Percentiles rank a stretch among this genome's conserved stretches.
These are phyloP conservation scores for Caerostris extrusa DNA, from an alignment of 1,140 invertebrate genomes.

Conservation along the genomic window DNA sequence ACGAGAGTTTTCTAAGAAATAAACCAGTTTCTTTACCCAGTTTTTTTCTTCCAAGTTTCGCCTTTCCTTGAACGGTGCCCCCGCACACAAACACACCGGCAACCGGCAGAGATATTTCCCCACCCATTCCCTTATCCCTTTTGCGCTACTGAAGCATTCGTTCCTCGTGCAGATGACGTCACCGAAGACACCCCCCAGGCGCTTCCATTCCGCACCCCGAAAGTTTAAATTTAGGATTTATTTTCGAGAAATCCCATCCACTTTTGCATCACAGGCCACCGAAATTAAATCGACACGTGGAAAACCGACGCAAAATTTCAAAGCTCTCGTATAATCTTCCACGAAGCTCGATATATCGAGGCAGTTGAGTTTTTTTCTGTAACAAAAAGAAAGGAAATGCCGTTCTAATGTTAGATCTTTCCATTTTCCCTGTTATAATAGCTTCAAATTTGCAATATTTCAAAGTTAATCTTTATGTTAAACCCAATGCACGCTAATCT, in stretches of 20 bases:
- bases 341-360: too few species aligned
- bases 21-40: too few species aligned
- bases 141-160: background rate
- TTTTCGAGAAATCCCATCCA: background rate
- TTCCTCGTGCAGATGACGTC: background rate
- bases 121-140: background rate
- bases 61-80: too few species aligned
- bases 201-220: background rate
- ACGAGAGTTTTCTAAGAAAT: too few species aligned
- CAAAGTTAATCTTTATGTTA: too few species aligned
- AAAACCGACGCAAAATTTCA: background rate
- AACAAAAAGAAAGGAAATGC: too few species aligned
- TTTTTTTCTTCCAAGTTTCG: too few species aligned
- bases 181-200: background rate
- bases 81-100: background rate
- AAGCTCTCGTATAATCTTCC: background rate
- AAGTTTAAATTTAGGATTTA: conserved; percentile 40
- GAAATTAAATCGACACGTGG: conserved; percentile 17
- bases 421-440: too few species aligned
- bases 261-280: background rate
- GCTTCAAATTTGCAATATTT: too few species aligned
- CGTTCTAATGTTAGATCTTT: too few species aligned
- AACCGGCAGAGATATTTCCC: background rate
- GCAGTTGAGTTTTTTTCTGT: too few species aligned
- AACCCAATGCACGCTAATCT: too few species aligned